Evolutionary conservation across 30 jellyfish, hydroid and myxozoan genomes (phyloP).

Genomic region (Pelagia noctiluca): DNA sequence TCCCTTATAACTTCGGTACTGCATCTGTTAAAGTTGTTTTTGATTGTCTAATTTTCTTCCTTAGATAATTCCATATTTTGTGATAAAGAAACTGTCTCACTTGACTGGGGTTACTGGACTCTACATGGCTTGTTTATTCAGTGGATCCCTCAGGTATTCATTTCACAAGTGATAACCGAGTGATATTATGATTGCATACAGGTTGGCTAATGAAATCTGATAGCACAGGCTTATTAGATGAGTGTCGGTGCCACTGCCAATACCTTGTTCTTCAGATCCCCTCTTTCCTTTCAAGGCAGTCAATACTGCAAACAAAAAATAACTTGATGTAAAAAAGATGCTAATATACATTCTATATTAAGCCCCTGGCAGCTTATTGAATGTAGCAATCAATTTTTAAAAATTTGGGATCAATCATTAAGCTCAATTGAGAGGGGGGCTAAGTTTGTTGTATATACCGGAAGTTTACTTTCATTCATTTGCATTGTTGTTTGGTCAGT

Average conservation of each 20-base stretch:
- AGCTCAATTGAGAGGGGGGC: too few species aligned
- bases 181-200: neutral
- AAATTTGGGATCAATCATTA: too few species aligned
- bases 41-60: neutral
- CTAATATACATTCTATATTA: too few species aligned
- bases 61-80: slow-evolving; percentile 77
- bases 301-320: neutral
- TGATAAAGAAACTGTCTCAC: slow-evolving; percentile 60
- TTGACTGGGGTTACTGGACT: slow-evolving; percentile 79
- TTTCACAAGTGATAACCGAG: neutral
- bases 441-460: neutral
- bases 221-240: too few species aligned
- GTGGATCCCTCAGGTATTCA: slow-evolving; percentile 81
- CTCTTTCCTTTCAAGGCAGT: neutral
- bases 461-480: neutral
- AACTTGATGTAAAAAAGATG: neutral
- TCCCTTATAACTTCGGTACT: neutral
- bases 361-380: too few species aligned
- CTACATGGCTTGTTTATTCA: slow-evolving; percentile 78
- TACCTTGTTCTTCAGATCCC: neutral
- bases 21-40: neutral
- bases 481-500: neutral
- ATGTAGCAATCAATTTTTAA: too few species aligned
- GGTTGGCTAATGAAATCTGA: too few species aligned
- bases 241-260: too few species aligned